Evolutionary conservation across 1,140 invertebrate genomes (phyloP).

Genomic region (Lutraria rhynchaena): DNA sequence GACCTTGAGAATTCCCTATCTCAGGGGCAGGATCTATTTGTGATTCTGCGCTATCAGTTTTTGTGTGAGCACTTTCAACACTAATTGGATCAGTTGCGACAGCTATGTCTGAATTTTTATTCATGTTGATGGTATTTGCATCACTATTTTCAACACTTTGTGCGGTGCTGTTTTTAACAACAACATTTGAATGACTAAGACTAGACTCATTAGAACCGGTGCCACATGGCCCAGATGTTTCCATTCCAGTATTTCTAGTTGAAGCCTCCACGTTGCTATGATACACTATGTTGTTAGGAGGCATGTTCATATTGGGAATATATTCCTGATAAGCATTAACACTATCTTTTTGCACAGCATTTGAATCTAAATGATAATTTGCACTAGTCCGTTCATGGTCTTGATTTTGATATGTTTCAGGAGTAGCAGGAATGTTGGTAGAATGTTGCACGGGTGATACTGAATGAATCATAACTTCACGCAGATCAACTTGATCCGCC

Average conservation of each 20-base stretch:
- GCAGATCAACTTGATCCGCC: conserved; percentile 8
- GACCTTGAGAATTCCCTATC: neutral
- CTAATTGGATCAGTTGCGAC: too few relatives aligned
- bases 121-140: too few relatives aligned
- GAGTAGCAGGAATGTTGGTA: conserved; percentile 43
- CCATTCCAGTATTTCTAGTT: neutral
- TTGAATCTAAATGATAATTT: conserved; percentile 4
- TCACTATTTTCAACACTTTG: neutral
- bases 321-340: conserved; percentile 7
- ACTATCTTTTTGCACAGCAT: conserved; percentile 9
- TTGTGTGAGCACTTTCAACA: neutral
- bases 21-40: neutral
- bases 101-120: neutral
- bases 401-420: conserved; percentile 53
- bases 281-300: neutral
- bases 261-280: neutral
- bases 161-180: neutral
- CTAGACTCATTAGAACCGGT: neutral
- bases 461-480: conserved; percentile 40
- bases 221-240: neutral
- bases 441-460: neutral
- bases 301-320: neutral
- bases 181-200: neutral
- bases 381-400: conserved; percentile 57
- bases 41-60: neutral